Evolutionary conservation across 2,888 invertebrate species (phyloP).

Genomic region (Dromius quadrimaculatus): DNA sequence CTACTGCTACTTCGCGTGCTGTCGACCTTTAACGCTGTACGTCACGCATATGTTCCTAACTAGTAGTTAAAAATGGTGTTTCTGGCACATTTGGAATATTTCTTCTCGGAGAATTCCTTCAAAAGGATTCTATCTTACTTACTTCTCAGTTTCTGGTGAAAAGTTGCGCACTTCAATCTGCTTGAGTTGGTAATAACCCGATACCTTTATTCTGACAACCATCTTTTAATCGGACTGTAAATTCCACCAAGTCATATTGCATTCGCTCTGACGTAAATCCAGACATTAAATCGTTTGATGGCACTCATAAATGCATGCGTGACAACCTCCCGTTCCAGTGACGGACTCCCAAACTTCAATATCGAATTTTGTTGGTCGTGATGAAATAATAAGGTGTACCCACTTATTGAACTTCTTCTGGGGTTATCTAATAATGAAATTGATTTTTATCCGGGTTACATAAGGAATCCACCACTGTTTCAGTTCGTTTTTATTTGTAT

Average conservation of each 20-base stretch:
- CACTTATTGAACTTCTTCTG: too few relatives aligned
- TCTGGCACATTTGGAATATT: slow-evolving; percentile 7
- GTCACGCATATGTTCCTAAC: slow-evolving; percentile 10
- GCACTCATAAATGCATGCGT: slow-evolving; percentile 54
- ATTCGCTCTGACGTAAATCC: slow-evolving; percentile 53
- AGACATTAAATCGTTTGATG: slow-evolving; percentile 54
- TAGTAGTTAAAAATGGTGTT: not conserved
- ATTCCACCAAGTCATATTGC: slow-evolving; percentile 51
- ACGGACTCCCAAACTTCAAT: too few relatives aligned
- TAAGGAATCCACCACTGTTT: too few relatives aligned
- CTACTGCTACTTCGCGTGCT: not conserved
- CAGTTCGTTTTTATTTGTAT: too few relatives aligned
- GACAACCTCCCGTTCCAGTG: not conserved
- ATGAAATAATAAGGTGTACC: too few relatives aligned
- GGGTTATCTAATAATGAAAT: too few relatives aligned
- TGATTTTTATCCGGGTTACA: too few relatives aligned
- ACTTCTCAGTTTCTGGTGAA: not conserved
- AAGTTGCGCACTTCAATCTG: not conserved
- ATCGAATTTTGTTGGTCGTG: too few relatives aligned
- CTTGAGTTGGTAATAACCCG: not conserved
- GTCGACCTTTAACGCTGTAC: not conserved
- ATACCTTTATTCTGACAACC: slow-evolving; percentile 21
- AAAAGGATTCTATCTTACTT: slow-evolving; percentile 4
- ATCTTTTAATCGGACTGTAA: slow-evolving; percentile 27
- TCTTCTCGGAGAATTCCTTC: too few relatives aligned